Conservation (phyloP, 2,797 vertebrate genomes). For the Cuniculus paca region DNA sequence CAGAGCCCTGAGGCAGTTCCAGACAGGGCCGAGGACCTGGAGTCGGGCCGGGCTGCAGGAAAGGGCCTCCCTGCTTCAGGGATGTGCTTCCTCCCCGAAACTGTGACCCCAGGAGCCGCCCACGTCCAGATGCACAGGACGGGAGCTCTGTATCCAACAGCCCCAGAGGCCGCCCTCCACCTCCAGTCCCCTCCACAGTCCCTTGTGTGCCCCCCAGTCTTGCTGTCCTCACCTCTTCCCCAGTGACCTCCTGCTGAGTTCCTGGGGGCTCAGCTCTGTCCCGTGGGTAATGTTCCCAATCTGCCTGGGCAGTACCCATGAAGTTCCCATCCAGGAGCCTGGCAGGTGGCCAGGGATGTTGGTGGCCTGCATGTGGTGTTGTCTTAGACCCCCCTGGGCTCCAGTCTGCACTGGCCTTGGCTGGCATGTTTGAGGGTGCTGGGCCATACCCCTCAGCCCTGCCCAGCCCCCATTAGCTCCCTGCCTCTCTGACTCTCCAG, state of each 20-base stretch:
- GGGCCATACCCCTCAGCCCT: neutral
- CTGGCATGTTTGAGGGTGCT: neutral
- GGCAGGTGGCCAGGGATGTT: too few species aligned
- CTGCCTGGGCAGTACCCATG: neutral
- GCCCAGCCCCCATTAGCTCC: neutral
- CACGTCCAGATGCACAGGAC: neutral
- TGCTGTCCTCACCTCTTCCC: neutral
- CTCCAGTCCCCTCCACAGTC: neutral
- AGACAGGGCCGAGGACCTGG: constrained; percentile 85
- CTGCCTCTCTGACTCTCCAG: neutral
- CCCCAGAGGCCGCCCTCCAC: too few species aligned
- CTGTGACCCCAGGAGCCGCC: neutral
- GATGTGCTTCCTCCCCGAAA: neutral
- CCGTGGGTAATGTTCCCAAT: neutral
- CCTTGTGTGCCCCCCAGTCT: accelerated
- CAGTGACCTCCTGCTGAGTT: neutral
- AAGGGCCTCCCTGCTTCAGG: neutral
- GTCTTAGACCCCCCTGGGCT: neutral
- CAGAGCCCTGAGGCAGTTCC: constrained; percentile 89
- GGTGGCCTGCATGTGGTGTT: neutral
- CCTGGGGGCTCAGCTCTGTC: neutral
- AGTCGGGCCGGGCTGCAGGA: constrained; percentile 14
- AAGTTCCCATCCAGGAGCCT: too few species aligned
- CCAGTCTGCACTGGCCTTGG: too few species aligned
- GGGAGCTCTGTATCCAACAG: neutral